Evolutionary conservation across 1,140 invertebrate species (phyloP).

Genomic region (Drosophila seguyi): DNA sequence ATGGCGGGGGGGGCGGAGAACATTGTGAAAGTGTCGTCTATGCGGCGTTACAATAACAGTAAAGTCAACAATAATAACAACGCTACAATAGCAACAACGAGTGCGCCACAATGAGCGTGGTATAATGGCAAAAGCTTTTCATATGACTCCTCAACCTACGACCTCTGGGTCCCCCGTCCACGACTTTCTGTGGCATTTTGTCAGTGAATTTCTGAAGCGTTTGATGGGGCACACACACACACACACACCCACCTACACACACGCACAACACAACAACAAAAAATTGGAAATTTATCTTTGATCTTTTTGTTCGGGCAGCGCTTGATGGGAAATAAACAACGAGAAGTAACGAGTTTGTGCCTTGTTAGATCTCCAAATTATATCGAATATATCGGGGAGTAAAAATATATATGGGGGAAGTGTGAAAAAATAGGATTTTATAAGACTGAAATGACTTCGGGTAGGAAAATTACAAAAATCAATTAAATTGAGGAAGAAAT

Average conservation of each 20-base stretch:
- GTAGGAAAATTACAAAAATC: constrained; percentile 2
- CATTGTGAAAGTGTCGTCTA: constrained; percentile 77
- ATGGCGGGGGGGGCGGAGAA: constrained; percentile 28
- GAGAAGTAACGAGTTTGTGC: constrained; percentile 43
- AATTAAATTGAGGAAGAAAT: constrained; percentile 2
- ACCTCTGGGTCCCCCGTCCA: neutral
- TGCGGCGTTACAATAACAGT: constrained; percentile 78
- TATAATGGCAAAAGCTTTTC: constrained; percentile 79
- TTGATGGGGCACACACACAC: constrained; percentile 70
- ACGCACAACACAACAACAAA: constrained; percentile 22
- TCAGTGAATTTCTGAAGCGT: constrained; percentile 65
- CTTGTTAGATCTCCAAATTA: constrained; percentile 33
- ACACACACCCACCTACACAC: constrained; percentile 17
- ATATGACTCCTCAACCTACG: constrained; percentile 39
- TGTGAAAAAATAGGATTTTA: neutral
- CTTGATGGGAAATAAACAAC: constrained; percentile 65
- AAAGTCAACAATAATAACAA: constrained; percentile 78
- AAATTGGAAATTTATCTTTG: constrained; percentile 83
- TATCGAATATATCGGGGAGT: constrained; percentile 20
- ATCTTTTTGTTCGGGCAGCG: constrained; percentile 73
- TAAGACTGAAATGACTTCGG: too few relatives aligned
- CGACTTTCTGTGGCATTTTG: constrained; percentile 52
- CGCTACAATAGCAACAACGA: constrained; percentile 49
- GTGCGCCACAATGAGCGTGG: constrained; percentile 60
- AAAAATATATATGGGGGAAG: neutral